Evolutionary conservation across 2,113 vertebrate genomes (phyloP), one percentile per base, ranked within the genome.

Genomic region (Cavia porcellus): DNA sequence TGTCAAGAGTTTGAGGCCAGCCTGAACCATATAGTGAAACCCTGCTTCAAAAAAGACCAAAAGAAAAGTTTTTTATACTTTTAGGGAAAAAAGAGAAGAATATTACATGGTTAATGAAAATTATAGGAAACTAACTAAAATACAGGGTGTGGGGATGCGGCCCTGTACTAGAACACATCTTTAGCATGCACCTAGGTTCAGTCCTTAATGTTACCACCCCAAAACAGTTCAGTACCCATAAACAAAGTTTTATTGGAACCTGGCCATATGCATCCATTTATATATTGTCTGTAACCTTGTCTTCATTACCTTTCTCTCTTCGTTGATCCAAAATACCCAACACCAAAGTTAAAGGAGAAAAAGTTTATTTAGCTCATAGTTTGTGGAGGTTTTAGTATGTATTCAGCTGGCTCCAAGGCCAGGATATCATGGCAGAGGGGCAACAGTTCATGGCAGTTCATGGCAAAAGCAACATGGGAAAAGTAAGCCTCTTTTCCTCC

Each of bases 101-200:
- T 64, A 52, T 80, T 74, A 81, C 24, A 81, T 92, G 64, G 66
- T 42, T 59, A 42, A 82, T 86, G 32, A 57, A 86, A 92, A 85
- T 80, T 50, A 90, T n/a, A 55, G 80, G 72, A 72, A 57, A 57
- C 55, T 57, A 90, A 80, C 42, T 93, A 84, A 93, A 84, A 66
- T 68, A 38, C 55, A 59, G 35, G 55, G 17, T 15, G 28, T 52
- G 12, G 28, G 7, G 28, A 7, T 80, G 7, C 3, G 52, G 77
- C 77, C 52, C 14, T 30, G 75, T 25, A 75, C 24, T 75, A 45
- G 72, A 50, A 28, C 75, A 19, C 28, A 79, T 22, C 4, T 38
- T 77, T 50, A 50, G 45, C 7, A 14, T 52, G 25, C 15, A 80
- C 45, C 55, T 57, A 5, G 55, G 55, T 19, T 57, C 55, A 15